Conservation (phyloP, 2,888 invertebrate species). For the Phyllotreta striolata region DNA sequence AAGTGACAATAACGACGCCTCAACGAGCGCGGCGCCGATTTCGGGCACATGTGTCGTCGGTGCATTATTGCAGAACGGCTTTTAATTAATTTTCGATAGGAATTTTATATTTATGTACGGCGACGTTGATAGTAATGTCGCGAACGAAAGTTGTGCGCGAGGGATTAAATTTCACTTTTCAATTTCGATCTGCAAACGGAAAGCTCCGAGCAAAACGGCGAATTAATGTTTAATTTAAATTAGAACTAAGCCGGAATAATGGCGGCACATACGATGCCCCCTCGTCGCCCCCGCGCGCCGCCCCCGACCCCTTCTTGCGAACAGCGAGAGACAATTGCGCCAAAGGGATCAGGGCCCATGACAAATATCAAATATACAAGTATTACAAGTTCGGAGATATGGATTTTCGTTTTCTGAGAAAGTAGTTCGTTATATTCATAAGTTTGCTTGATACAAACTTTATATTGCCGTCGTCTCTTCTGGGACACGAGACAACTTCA, state of each 20-base stretch:
- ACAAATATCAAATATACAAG: conserved; percentile 58
- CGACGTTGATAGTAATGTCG: too few relatives aligned
- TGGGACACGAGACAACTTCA: conserved; percentile 46
- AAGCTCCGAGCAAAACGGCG: conserved; percentile 24
- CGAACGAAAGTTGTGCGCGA: too few relatives aligned
- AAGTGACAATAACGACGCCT: conserved; percentile 24
- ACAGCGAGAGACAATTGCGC: conserved; percentile 46
- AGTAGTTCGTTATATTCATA: conserved; percentile 56
- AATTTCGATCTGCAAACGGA: conserved; percentile 12
- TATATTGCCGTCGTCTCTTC: conserved; percentile 54
- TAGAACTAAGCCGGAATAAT: conserved; percentile 33
- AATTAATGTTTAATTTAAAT: conserved; percentile 40
- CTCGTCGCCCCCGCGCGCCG: conserved; percentile 12
- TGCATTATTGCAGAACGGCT: too few relatives aligned
- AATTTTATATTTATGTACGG: too few relatives aligned
- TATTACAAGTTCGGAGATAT: conserved; percentile 57
- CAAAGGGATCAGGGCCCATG: conserved; percentile 46
- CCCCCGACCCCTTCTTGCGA: conserved; percentile 30
- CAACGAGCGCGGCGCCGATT: conserved; percentile 5
- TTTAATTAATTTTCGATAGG: too few relatives aligned
- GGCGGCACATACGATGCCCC: conserved; percentile 10
- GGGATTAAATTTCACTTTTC: conserved; percentile 4
- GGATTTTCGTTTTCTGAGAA: conserved; percentile 53
- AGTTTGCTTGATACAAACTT: conserved; percentile 58
- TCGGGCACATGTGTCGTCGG: too few relatives aligned